phyloP scores from a whole-genome alignment of 2,113 vertebrate species.

The Heterotilapia buettikoferi region DNA sequence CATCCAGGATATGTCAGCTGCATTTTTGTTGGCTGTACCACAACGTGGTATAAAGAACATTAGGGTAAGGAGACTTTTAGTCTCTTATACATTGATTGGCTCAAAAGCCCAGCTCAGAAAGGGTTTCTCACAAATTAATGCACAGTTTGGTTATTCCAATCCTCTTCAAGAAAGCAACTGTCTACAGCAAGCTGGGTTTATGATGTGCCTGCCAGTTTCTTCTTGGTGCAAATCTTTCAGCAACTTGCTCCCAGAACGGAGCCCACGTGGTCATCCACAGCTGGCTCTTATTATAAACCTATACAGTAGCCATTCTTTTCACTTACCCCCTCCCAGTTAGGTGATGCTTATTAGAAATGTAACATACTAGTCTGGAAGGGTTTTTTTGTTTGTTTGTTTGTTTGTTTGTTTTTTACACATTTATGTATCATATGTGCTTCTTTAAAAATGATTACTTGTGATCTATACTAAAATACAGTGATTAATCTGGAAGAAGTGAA shows the following conservation, averaged over 20 bases:
- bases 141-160: slow-evolving; percentile 49
- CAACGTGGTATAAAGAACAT: neutral
- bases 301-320: slow-evolving; percentile 90
- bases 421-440: slow-evolving; percentile 85
- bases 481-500: neutral
- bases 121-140: slow-evolving; percentile 51
- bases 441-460: slow-evolving; percentile 55
- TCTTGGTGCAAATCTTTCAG: slow-evolving; percentile 54
- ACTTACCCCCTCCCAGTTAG: slow-evolving; percentile 73
- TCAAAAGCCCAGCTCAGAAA: neutral
- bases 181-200: slow-evolving; percentile 67
- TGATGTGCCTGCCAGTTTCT: slow-evolving; percentile 61
- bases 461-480: neutral
- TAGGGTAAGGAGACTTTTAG: neutral
- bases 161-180: slow-evolving; percentile 24
- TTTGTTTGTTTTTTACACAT: slow-evolving; percentile 73
- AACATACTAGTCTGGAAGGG: slow-evolving; percentile 73
- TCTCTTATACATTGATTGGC: neutral
- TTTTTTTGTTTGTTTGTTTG: slow-evolving; percentile 11
- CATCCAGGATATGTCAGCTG: neutral
- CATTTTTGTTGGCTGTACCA: neutral
- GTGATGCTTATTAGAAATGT: slow-evolving; percentile 91
- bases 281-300: slow-evolving; percentile 88
- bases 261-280: slow-evolving; percentile 79
- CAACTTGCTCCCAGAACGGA: slow-evolving; percentile 34